A percentile compares a stretch with the other conserved stretches of the same genome.
phyloP scores from a whole-genome alignment of 1,140 invertebrate genomes.

The Macrostomum lignano region DNA sequence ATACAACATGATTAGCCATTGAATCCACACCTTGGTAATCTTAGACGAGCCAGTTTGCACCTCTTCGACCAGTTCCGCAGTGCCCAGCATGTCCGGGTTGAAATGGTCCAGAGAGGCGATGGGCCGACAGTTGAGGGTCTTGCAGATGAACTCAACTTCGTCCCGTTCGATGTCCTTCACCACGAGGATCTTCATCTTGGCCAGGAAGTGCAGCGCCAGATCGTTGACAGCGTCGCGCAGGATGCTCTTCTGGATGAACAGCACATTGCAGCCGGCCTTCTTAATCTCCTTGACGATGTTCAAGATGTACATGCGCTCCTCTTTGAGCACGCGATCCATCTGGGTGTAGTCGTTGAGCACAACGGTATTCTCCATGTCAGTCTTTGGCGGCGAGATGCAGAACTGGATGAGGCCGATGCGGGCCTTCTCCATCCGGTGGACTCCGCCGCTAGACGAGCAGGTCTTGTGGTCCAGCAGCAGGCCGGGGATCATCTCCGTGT shows the following conservation, averaged over 20 bases:
- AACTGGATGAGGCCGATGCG: conserved; percentile 98
- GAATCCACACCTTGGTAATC: conserved; percentile 49
- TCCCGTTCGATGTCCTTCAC: conserved; percentile 89
- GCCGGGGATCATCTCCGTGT: conserved; percentile 77
- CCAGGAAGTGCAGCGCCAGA: conserved; percentile 79
- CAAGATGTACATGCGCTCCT: conserved; percentile 84
- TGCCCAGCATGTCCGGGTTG: conserved; percentile 54
- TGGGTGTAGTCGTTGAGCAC: conserved; percentile 90
- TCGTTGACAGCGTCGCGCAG: conserved; percentile 84
- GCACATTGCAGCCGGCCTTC: conserved; percentile 81
- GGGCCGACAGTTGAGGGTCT: conserved; percentile 62
- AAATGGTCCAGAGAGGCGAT: conserved; percentile 97
- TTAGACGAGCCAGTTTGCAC: conserved; percentile 57
- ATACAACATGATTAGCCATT: conserved; percentile 1
- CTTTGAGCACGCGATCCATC: conserved; percentile 92
- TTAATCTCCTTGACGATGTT: conserved; percentile 98
- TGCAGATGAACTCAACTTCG: conserved; percentile 85
- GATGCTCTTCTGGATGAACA: conserved; percentile 93
- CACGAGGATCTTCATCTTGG: conserved; percentile 97
- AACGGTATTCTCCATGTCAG: conserved; percentile 86
- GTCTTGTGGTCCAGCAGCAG: conserved; percentile 59
- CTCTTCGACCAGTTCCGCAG: conserved; percentile 78
- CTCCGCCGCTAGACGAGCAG: conserved; percentile 58
- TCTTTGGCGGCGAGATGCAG: conserved; percentile 95
- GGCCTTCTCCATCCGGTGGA: conserved; percentile 72